phyloP scores from a whole-genome alignment of 2,113 vertebrate genomes.

The Arvicanthis niloticus region DNA sequence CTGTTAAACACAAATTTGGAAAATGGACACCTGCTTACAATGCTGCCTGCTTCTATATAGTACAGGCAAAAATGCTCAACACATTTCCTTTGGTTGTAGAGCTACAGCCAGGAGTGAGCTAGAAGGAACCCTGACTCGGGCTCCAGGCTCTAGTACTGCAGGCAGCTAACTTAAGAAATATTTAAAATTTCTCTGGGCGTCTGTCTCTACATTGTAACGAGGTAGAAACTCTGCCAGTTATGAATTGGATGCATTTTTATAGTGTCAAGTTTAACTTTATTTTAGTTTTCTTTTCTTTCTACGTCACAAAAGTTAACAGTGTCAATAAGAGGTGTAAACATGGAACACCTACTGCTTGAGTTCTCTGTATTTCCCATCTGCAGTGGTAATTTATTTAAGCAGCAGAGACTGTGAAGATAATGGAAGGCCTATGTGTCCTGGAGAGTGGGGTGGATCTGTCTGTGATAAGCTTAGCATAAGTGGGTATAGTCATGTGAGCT shows the following conservation, averaged over 20 bases:
- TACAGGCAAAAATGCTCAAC: not conserved
- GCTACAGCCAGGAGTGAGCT: not conserved
- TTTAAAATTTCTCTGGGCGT: not conserved
- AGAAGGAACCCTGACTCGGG: not conserved
- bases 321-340: not conserved
- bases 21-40: not conserved
- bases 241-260: constrained; percentile 37
- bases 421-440: not conserved
- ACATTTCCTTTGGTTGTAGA: not conserved
- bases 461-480: not conserved
- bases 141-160: not conserved
- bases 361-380: not conserved
- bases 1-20: constrained; percentile 1
- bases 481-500: not conserved
- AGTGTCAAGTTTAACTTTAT: not conserved
- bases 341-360: not conserved
- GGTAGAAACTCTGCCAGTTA: not conserved
- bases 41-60: not conserved
- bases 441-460: not conserved
- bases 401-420: not conserved
- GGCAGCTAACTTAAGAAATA: not conserved
- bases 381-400: not conserved
- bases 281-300: constrained; percentile 16
- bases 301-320: not conserved
- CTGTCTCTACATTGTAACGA: not conserved